Evolutionary conservation across 2,888 invertebrate species (phyloP).

Genomic region (Cephus sareptanus): DNA sequence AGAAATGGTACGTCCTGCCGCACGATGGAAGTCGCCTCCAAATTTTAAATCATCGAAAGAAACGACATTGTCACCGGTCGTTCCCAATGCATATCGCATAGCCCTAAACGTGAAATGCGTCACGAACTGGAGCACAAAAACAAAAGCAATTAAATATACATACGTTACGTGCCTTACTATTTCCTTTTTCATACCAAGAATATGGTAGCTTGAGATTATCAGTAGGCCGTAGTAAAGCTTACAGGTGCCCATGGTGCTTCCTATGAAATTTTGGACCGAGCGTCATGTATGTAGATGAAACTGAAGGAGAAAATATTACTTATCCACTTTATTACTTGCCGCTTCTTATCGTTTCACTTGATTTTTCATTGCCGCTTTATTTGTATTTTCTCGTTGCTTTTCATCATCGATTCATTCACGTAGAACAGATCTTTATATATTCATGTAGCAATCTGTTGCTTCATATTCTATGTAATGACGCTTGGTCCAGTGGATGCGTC

Average conservation of each 20-base stretch:
- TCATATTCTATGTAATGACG: neutral
- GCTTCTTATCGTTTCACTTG: neutral
- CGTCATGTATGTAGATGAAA: neutral
- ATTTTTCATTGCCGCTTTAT: neutral
- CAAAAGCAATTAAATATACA: neutral
- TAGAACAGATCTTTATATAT: neutral
- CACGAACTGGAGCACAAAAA: neutral
- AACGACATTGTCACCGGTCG: neutral
- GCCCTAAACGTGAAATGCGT: neutral
- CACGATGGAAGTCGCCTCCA: slow-evolving; percentile 33
- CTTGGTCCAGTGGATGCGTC: neutral
- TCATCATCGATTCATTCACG: neutral
- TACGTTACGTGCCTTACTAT: neutral
- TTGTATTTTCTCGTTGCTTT: neutral
- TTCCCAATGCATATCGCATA: neutral
- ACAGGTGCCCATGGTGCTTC: neutral
- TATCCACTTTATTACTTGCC: neutral
- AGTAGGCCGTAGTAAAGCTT: neutral
- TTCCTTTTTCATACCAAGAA: neutral
- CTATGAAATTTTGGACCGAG: neutral
- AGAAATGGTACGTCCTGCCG: slow-evolving; percentile 54
- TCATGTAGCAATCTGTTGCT: neutral
- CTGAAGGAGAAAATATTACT: neutral
- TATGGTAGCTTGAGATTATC: neutral
- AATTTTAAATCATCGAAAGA: slow-evolving; percentile 6